A percentile compares a stretch with the other conserved stretches of the same genome.
phyloP scores from a whole-genome alignment of 2,888 invertebrate genomes.

The Sinopyrophorus schimmeli region DNA sequence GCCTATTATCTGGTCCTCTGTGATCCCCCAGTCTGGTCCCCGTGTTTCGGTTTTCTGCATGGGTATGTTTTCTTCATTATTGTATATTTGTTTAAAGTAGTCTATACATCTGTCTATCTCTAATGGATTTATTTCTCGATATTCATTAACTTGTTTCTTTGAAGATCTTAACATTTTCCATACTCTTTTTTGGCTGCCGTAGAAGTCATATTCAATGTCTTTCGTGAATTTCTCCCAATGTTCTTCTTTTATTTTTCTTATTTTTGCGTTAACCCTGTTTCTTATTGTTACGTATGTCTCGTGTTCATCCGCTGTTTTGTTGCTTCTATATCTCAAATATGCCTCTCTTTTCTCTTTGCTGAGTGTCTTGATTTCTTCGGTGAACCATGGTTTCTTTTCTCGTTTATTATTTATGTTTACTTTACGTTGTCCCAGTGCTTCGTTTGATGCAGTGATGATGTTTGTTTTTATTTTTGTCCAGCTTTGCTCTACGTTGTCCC shows the following conservation, averaged over 20 bases:
- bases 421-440: not conserved
- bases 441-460: not conserved
- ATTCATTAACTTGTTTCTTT: too few species aligned
- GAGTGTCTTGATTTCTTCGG: not conserved
- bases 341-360: conserved; percentile 3
- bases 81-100: too few species aligned
- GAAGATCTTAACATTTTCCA: too few species aligned
- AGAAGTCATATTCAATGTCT: too few species aligned
- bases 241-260: conserved; percentile 2
- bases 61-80: too few species aligned
- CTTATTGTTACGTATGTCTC: not conserved
- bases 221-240: too few species aligned
- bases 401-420: not conserved
- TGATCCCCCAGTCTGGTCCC: too few species aligned
- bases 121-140: too few species aligned
- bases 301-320: conserved; percentile 1
- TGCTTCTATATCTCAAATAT: not conserved
- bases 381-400: not conserved
- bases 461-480: not conserved
- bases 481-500: not conserved
- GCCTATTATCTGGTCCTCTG: too few species aligned
- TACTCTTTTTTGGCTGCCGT: too few species aligned
- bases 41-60: too few species aligned
- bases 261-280: conserved; percentile 2
- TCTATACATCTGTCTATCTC: too few species aligned